Conservation (phyloP, 2,888 invertebrate species). For the Parnassius smintheus region DNA sequence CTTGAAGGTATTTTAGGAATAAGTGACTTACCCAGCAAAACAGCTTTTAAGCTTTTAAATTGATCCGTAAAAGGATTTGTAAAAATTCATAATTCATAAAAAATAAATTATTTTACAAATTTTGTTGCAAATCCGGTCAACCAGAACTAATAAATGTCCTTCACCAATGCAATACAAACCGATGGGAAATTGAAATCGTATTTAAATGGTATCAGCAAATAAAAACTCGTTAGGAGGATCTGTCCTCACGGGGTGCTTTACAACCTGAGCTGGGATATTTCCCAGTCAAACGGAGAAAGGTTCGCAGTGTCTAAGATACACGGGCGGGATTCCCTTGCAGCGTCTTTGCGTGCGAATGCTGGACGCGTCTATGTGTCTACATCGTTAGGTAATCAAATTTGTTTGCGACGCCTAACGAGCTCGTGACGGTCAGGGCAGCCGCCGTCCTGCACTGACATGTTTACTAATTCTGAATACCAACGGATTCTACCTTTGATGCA, state of each 20-base stretch:
- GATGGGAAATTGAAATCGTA: constrained; percentile 14
- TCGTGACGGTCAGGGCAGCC: constrained; percentile 43
- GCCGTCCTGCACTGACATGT: constrained; percentile 48
- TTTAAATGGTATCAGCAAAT: constrained; percentile 20
- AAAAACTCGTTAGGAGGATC: constrained; percentile 24
- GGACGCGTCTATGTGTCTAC: constrained; percentile 40
- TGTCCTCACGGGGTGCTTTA: constrained; percentile 5
- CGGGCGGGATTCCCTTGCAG: constrained; percentile 21
- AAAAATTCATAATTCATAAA: too few species aligned
- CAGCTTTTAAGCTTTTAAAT: too few species aligned
- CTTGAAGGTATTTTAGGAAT: too few species aligned
- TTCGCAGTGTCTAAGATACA: neutral
- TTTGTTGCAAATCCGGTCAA: neutral
- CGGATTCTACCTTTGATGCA: constrained; percentile 38
- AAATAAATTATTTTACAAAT: too few species aligned
- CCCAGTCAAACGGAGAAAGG: neutral
- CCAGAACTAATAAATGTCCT: constrained; percentile 1
- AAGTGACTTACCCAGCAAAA: too few species aligned
- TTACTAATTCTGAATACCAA: constrained; percentile 44
- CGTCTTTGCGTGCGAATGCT: constrained; percentile 27
- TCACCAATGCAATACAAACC: constrained; percentile 7
- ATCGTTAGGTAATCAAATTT: constrained; percentile 76
- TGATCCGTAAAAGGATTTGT: too few species aligned
- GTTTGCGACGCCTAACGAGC: constrained; percentile 71
- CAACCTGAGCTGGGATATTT: constrained; percentile 12